A percentile compares a stretch with the other conserved stretches of the same genome.
These are phyloP conservation scores for Tridacna gigas DNA, from an alignment of 2,888 invertebrate genomes.

Conservation along the genomic window DNA sequence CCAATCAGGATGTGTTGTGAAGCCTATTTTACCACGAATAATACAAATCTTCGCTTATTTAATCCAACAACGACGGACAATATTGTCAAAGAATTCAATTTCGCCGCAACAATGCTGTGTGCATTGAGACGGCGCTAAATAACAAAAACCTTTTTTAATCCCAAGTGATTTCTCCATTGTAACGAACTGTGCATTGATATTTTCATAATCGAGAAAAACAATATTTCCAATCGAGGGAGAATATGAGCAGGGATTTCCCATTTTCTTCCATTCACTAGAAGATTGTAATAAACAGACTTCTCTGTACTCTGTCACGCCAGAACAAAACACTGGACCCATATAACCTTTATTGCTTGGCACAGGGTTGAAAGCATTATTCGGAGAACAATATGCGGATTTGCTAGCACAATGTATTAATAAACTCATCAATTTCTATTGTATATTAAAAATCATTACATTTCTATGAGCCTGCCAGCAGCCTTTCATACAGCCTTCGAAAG, in stretches of 20 bases:
- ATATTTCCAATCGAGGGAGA: conserved; percentile 62
- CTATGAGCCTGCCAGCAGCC: conserved; percentile 51
- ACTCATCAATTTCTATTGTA: conserved; percentile 56
- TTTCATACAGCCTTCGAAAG: conserved; percentile 52
- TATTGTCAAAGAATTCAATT: conserved; percentile 66
- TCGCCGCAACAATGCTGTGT: conserved; percentile 59
- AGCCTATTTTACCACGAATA: conserved; percentile 58
- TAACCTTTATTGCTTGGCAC: conserved; percentile 42
- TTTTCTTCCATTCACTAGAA: conserved; percentile 63
- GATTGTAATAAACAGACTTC: conserved; percentile 62
- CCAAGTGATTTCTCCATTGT: conserved; percentile 61
- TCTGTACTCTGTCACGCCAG: conserved; percentile 40
- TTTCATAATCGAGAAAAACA: conserved; percentile 65
- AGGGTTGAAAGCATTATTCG: conserved; percentile 55
- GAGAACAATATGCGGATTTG: conserved; percentile 59
- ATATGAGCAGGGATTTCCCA: conserved; percentile 67
- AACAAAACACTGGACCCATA: conserved; percentile 64
- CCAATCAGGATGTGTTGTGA: conserved; percentile 51
- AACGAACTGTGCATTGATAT: conserved; percentile 54
- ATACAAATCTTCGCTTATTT: conserved; percentile 58
- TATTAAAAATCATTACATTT: conserved; percentile 62
- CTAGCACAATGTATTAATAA: conserved; percentile 65
- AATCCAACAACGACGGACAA: conserved; percentile 60
- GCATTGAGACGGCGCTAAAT: conserved; percentile 61
- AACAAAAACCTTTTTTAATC: conserved; percentile 68